Base-by-base conservation (phyloP, 2,888 invertebrate genomes). In the Zeuzera pyrina region DNA sequence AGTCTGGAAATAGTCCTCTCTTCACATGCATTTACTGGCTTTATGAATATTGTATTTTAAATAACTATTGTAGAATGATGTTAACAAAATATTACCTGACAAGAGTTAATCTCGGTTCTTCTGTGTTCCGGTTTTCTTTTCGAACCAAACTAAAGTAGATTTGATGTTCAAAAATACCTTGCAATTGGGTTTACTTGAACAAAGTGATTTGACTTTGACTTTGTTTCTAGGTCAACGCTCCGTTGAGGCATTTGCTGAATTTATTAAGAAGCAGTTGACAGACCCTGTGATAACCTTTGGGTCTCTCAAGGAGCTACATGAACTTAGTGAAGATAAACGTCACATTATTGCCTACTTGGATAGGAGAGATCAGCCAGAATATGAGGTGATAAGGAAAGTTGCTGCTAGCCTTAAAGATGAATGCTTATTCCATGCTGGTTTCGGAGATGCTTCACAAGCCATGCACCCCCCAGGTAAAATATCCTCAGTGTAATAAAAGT, bases 291-390 rank as follows among this genome's bases (percentile, higher is more conserved):
- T 90, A 42, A 92, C 93, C 60, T 94, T 95, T 56, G 69, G 86
- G 19, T 78, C 89, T 11, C 60, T 93, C 3, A 88, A 88, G 48
- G 93, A 95, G 47, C 74, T 96, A 13, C 85, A 87, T 29, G 85
- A 89, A 35, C 77, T 95, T 8, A 93, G 93, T 59, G 90, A 89
- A n/a, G 89, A 90, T 30, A 92, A 92, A 50, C 79, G 97, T 42
- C 92, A 93, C 54, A 88, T 98, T 29, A 92, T 98, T 47, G 97
- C 95, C 1, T 97, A 95, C 66, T 96, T 97, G 77, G 93, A 93
- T 49, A 79, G 87, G 13, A 87, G 92, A 43, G 91, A 93, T 56
- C 89, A 91, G 51, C 88, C 89, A 0, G 93, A 94, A 56, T 97
- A 94, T 68, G 86, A 90, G 45, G 87, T 88, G 30, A 91, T 95